Percentiles rank a stretch among this genome's conserved stretches.
Conservation (phyloP, 2,113 vertebrate species). For the Propithecus coquereli region DNA sequence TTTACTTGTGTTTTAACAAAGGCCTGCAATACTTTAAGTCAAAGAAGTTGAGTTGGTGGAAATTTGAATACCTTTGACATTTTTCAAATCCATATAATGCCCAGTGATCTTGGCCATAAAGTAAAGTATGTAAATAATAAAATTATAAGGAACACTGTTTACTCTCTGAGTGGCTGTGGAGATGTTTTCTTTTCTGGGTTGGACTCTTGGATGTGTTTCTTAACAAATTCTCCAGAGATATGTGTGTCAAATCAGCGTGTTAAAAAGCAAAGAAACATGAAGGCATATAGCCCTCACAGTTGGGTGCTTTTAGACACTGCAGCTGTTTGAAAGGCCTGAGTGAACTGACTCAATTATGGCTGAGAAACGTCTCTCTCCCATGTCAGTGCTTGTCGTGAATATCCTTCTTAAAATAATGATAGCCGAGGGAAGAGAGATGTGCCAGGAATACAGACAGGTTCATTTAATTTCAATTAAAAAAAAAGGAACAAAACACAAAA, state of each 20-base stretch:
- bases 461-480: background rate
- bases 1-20: constrained; percentile 14
- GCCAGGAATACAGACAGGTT: background rate
- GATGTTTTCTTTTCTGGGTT: background rate
- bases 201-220: background rate
- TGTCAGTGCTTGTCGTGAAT: background rate
- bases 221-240: constrained; percentile 23
- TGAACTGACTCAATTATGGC: constrained; percentile 25
- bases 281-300: background rate
- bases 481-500: background rate
- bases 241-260: constrained; percentile 8
- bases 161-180: background rate
- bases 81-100: background rate
- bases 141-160: background rate
- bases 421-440: background rate
- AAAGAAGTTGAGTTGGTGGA: background rate
- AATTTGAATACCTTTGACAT: background rate
- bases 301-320: background rate
- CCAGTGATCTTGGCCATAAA: background rate
- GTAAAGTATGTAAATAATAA: background rate
- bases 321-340: constrained; percentile 46
- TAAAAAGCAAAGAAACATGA: background rate
- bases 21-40: background rate
- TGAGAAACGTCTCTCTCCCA: background rate
- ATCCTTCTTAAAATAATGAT: background rate